A percentile compares a stretch with the other conserved stretches of the same genome.
phyloP scores from a whole-genome alignment of 2,797 vertebrate species.

The Enteromius thamalakanensis region DNA sequence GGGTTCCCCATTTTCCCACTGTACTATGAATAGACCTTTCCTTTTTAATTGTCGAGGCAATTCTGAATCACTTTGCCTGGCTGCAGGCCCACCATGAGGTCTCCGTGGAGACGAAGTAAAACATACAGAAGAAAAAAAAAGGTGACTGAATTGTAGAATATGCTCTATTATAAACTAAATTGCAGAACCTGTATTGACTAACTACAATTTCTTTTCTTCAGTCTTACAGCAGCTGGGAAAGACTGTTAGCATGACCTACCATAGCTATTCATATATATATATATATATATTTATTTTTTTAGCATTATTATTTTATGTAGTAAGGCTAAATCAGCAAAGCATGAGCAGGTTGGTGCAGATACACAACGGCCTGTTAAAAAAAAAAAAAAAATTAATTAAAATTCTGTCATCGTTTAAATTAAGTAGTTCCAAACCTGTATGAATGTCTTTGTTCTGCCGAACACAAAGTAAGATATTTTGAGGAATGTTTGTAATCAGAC shows the following conservation, averaged over 20 bases:
- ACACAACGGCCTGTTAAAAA: background rate
- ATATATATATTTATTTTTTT: background rate
- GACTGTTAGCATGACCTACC: background rate
- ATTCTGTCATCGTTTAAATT: too few species aligned
- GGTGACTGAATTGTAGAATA: slow-evolving; percentile 56
- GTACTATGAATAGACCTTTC: slow-evolving; percentile 56
- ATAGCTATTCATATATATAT: background rate
- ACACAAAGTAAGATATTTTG: too few species aligned
- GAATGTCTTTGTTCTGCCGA: too few species aligned
- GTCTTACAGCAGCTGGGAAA: background rate
- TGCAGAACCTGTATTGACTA: background rate
- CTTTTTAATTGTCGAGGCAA: slow-evolving; percentile 51
- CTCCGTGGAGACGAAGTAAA: slow-evolving; percentile 19
- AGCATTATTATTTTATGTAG: too few species aligned
- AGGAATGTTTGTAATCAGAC: too few species aligned
- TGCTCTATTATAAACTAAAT: slow-evolving; percentile 49
- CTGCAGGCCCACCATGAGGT: background rate
- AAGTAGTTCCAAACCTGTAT: too few species aligned
- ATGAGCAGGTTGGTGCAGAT: background rate
- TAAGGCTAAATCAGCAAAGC: background rate
- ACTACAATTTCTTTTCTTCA: background rate
- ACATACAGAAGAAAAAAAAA: slow-evolving; percentile 48
- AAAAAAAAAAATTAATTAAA: too few species aligned
- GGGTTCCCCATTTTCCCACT: slow-evolving; percentile 57
- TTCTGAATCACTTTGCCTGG: slow-evolving; percentile 51